These are phyloP conservation scores for Eriocheir sinensis DNA, from an alignment of 1,140 invertebrate species.

Conservation along the genomic window DNA sequence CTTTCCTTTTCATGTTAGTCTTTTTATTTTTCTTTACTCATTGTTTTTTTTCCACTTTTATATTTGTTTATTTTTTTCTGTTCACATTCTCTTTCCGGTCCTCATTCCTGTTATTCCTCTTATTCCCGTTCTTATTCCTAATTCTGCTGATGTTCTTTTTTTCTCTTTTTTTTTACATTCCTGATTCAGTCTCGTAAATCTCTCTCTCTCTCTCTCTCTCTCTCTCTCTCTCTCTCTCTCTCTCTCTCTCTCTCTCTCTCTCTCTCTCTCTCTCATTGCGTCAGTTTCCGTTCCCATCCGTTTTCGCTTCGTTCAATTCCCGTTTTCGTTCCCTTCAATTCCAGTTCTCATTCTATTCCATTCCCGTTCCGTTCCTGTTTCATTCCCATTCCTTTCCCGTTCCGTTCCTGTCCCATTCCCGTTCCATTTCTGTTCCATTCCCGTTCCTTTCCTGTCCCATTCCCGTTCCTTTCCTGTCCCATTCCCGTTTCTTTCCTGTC, in stretches of 20 bases:
- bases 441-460: background rate
- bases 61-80: background rate
- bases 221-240: background rate
- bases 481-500: no score
- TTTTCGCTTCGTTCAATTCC: background rate
- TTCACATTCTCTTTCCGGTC: background rate
- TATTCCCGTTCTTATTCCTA: background rate
- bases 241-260: background rate
- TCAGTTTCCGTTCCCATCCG: no score
- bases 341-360: background rate
- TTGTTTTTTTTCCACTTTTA: background rate
- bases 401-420: background rate
- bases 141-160: background rate
- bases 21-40: background rate
- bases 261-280: background rate
- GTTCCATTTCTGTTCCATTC: background rate
- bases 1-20: background rate
- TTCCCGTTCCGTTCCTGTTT: background rate
- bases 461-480: no score
- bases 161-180: background rate
- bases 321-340: background rate
- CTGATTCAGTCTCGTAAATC: no score
- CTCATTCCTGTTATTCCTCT: background rate
- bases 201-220: background rate
- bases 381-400: background rate